phyloP scores from a whole-genome alignment of 2,888 invertebrate species.

The Leptinotarsa haldemani region DNA sequence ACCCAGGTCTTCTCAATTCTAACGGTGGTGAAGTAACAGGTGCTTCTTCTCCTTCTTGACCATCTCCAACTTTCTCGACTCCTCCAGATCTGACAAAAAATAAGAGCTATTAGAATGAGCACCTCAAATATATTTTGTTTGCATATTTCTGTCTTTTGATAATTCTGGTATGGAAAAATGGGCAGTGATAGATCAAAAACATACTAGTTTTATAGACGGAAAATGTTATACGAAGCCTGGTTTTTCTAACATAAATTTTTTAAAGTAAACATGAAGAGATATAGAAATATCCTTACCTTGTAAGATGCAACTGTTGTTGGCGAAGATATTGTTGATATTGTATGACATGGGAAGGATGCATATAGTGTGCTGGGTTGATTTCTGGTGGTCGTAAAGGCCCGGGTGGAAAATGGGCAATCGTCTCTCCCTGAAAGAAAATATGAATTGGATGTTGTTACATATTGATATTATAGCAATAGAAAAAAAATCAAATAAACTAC shows the following conservation, averaged over 20 bases:
- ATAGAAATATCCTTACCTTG: constrained; percentile 55
- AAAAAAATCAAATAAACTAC: background rate
- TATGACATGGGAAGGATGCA: constrained; percentile 68
- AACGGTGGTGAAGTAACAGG: constrained; percentile 72
- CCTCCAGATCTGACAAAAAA: constrained; percentile 60
- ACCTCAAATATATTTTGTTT: background rate
- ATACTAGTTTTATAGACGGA: background rate
- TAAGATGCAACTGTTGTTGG: constrained; percentile 57
- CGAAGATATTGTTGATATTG: constrained; percentile 72
- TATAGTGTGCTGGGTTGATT: constrained; percentile 68
- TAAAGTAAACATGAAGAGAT: background rate
- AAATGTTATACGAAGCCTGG: background rate
- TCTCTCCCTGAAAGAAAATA: constrained; percentile 68
- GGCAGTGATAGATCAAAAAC: background rate
- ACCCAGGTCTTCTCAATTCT: constrained; percentile 74
- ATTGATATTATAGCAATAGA: background rate
- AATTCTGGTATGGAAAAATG: background rate
- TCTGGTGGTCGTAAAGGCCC: constrained; percentile 63
- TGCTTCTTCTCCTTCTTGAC: constrained; percentile 66
- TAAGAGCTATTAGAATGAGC: no score
- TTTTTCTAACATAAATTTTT: background rate
- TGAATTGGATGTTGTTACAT: background rate
- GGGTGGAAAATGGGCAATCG: constrained; percentile 68
- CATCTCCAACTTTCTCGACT: constrained; percentile 57
- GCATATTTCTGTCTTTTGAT: background rate